Conservation (phyloP, 2,797 vertebrate species). For the Rhynchonycteris naso region DNA sequence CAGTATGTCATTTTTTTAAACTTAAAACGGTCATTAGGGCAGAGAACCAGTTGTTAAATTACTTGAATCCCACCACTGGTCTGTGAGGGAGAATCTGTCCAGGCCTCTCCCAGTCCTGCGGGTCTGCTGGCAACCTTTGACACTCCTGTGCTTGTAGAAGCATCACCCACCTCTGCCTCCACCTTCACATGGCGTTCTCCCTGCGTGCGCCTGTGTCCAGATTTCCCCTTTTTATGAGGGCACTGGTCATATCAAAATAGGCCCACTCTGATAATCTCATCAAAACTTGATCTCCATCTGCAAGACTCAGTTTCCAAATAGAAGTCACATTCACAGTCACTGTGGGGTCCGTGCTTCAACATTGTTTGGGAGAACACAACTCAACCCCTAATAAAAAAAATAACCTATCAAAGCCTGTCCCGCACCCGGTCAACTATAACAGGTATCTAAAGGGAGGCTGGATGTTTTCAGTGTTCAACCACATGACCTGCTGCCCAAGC, state of each 20-base stretch:
- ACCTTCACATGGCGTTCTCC: rapidly evolving
- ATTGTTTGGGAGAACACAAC: neutral
- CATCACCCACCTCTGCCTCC: neutral
- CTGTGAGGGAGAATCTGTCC: neutral
- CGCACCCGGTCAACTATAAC: neutral
- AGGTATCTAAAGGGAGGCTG: rapidly evolving
- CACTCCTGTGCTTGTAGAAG: rapidly evolving
- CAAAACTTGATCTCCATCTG: neutral
- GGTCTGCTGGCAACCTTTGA: too few species aligned
- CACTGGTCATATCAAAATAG: rapidly evolving
- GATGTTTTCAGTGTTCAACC: neutral
- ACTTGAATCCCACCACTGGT: too few species aligned
- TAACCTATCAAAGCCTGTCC: neutral
- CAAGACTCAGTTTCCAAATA: neutral
- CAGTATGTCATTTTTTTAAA: too few species aligned
- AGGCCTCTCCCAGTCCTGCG: neutral
- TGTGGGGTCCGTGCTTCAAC: neutral
- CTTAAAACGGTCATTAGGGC: too few species aligned
- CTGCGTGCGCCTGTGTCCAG: rapidly evolving
- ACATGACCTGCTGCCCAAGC: rapidly evolving
- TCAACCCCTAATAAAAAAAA: neutral
- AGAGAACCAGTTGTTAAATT: too few species aligned
- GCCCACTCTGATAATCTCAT: neutral
- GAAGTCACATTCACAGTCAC: neutral
- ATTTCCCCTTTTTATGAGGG: neutral